Conservation (phyloP, 2,797 vertebrate species). For the Ibycter americanus region DNA sequence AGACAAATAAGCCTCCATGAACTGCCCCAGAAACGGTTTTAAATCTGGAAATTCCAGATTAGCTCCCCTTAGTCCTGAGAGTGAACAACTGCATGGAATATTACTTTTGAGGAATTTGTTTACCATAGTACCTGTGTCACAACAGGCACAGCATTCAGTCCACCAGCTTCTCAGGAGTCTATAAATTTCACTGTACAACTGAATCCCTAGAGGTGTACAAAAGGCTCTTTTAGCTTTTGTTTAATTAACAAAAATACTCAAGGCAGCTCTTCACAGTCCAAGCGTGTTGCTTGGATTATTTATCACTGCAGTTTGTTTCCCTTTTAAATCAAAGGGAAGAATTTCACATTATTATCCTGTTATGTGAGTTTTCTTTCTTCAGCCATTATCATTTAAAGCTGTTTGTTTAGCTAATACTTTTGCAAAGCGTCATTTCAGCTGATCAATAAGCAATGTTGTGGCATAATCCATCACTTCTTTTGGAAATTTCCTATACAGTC, state of each 20-base stretch:
- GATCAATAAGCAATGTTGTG: not conserved
- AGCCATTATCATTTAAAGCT: not conserved
- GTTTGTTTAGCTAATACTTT: not conserved
- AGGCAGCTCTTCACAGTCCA: constrained; percentile 18
- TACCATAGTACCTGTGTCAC: not conserved
- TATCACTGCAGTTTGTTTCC: not conserved
- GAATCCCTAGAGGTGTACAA: not conserved
- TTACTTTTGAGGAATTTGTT: not conserved
- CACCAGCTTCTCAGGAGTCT: constrained; percentile 4
- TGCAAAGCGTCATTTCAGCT: not conserved
- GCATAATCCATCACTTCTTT: not conserved
- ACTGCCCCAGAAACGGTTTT: not conserved
- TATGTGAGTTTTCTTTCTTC: not conserved
- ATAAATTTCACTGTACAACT: not conserved
- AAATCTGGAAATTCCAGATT: not conserved
- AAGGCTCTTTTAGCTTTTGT: not conserved
- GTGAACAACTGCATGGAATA: not conserved
- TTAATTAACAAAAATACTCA: constrained; percentile 13
- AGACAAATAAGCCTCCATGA: not conserved
- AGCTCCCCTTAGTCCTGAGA: not conserved
- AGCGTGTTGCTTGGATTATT: not conserved
- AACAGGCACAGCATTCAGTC: not conserved
- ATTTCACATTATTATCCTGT: not conserved
- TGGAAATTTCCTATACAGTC: not conserved
- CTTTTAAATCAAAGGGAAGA: not conserved